Percentiles rank a stretch among this genome's conserved stretches.
Evolutionary conservation across 2,797 vertebrate genomes (phyloP).

Genomic region (Coranthus polyacanthus): DNA sequence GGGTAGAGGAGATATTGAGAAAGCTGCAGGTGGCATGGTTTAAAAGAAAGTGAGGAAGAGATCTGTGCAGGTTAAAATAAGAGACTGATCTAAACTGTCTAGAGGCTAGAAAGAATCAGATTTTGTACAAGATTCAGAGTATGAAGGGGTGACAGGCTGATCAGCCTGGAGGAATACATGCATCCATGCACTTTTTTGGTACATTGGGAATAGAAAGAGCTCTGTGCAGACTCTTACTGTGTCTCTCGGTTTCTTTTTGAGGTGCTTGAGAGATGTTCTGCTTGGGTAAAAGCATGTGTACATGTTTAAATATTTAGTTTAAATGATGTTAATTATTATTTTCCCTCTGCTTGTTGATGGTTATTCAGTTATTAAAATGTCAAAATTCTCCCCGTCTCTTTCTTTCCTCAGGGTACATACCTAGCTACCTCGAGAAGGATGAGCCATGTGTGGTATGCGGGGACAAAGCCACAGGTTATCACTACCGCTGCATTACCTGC

Average conservation of each 20-base stretch:
- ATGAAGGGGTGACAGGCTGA: not conserved
- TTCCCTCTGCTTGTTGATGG: too few relatives aligned
- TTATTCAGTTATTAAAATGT: not conserved
- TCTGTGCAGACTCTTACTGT: not conserved
- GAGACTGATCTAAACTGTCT: not conserved
- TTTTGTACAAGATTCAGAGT: not conserved
- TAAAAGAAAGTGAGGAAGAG: not conserved
- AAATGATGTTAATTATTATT: too few relatives aligned
- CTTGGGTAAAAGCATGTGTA: not conserved
- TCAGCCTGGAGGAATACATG: not conserved
- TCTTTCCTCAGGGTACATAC: constrained; percentile 90
- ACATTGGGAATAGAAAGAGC: not conserved
- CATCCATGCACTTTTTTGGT: too few relatives aligned
- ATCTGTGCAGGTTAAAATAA: not conserved
- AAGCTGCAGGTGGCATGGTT: not conserved
- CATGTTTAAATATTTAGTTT: too few relatives aligned
- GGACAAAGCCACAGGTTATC: constrained; percentile 98
- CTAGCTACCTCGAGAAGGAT: constrained; percentile 99
- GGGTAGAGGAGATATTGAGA: constrained; percentile 1
- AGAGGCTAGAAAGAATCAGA: not conserved
- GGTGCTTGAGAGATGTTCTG: not conserved
- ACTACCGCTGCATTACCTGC: constrained; percentile 99
- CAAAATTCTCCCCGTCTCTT: not conserved
- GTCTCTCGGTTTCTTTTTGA: too few relatives aligned
- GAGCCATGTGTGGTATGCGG: constrained; percentile 99